These are phyloP conservation scores for Platycnemis pennipes DNA, from an alignment of 2,888 invertebrate genomes.

Conservation along the genomic window DNA sequence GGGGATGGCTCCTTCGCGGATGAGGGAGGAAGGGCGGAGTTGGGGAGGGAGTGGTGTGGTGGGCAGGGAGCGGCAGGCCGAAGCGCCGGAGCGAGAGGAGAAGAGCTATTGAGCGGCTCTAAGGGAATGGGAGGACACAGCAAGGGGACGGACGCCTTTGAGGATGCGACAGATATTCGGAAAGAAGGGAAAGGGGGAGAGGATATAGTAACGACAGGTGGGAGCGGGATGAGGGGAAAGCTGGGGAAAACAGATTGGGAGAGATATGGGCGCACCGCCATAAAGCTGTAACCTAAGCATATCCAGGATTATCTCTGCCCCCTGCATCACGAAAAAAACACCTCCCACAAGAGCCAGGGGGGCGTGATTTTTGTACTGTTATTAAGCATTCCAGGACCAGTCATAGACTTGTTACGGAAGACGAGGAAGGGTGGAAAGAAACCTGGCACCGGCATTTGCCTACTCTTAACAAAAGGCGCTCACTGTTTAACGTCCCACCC, in stretches of 20 bases:
- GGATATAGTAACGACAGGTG: background rate
- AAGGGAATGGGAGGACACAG: background rate
- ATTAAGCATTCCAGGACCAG: too few relatives aligned
- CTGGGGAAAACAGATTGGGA: background rate
- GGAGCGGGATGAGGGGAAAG: background rate
- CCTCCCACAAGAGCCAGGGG: too few relatives aligned
- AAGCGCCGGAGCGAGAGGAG: background rate
- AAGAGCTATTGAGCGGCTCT: conserved; percentile 22
- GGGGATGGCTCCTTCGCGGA: background rate
- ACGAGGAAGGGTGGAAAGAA: too few relatives aligned
- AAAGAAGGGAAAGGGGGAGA: background rate
- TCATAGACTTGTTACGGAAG: too few relatives aligned
- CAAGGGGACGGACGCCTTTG: background rate
- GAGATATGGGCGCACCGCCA: background rate
- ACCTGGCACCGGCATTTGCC: too few relatives aligned
- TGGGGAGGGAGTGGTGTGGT: background rate
- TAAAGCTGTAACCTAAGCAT: too few relatives aligned
- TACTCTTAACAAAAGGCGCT: too few relatives aligned
- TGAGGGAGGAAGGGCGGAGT: background rate
- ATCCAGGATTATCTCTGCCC: too few relatives aligned
- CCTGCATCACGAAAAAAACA: too few relatives aligned
- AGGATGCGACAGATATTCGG: background rate
- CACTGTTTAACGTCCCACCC: too few relatives aligned
- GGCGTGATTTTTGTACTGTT: too few relatives aligned
- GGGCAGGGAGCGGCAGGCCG: background rate